Percentiles rank a stretch among this genome's conserved stretches.
Evolutionary conservation across 2,888 invertebrate species (phyloP).

Genomic region (Eupithecia vulgata): DNA sequence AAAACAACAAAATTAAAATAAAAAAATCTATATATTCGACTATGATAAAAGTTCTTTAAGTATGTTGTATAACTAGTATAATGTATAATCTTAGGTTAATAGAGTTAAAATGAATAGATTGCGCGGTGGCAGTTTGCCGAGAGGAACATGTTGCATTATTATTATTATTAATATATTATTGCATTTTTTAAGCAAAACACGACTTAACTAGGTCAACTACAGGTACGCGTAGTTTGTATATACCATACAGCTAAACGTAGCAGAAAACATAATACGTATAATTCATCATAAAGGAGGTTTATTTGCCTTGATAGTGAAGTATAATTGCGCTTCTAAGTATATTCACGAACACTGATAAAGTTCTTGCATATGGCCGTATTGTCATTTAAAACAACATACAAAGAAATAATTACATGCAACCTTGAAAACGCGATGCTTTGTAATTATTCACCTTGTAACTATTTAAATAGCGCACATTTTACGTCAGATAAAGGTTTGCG

Average conservation of each 20-base stretch:
- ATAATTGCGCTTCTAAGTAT: constrained; percentile 3
- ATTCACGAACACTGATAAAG: neutral
- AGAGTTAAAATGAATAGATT: constrained; percentile 55
- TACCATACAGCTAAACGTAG: neutral
- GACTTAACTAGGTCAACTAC: neutral
- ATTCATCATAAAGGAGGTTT: neutral
- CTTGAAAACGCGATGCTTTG: constrained; percentile 19
- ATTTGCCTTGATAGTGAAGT: neutral
- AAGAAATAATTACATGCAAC: constrained; percentile 22
- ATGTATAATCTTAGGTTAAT: constrained; percentile 65
- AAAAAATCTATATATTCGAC: constrained; percentile 67
- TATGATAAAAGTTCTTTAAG: constrained; percentile 65
- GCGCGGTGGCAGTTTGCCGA: constrained; percentile 41
- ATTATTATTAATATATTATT: neutral
- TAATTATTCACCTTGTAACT: constrained; percentile 19
- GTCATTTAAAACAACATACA: constrained; percentile 21
- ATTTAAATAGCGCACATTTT: constrained; percentile 3
- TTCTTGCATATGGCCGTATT: constrained; percentile 13
- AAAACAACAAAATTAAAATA: constrained; percentile 66
- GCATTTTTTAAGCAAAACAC: neutral
- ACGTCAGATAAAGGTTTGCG: neutral
- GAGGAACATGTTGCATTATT: constrained; percentile 12
- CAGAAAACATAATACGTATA: neutral
- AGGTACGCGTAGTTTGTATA: neutral
- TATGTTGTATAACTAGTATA: constrained; percentile 60